A percentile compares a stretch with the other conserved stretches of the same genome.
These are phyloP conservation scores for Drosophila mimetica DNA, from an alignment of 2,888 invertebrate genomes.

Conservation along the genomic window DNA sequence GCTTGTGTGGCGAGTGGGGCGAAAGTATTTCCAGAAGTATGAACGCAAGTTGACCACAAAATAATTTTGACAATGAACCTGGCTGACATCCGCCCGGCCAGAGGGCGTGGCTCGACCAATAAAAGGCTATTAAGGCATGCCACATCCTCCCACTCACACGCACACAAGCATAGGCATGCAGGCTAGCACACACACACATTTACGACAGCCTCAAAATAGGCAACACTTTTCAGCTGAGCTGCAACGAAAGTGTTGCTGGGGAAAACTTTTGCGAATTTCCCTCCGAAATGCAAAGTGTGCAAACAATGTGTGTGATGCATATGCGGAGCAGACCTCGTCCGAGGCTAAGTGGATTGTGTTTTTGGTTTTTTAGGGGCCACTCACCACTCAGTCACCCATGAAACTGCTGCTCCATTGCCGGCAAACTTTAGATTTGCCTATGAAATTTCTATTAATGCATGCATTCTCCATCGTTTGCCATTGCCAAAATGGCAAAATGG, in stretches of 20 bases:
- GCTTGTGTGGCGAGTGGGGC: conserved; percentile 4
- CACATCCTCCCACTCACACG: conserved; percentile 29
- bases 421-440: conserved; percentile 60
- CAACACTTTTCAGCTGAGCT: conserved; percentile 71
- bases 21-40: conserved; percentile 64
- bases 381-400: conserved; percentile 4
- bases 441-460: conserved; percentile 75
- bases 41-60: conserved; percentile 79
- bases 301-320: conserved; percentile 76
- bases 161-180: conserved; percentile 14
- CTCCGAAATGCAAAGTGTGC: conserved; percentile 78
- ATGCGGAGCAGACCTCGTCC: conserved; percentile 55
- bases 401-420: conserved; percentile 32
- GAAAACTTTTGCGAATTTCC: conserved; percentile 75
- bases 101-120: conserved; percentile 48
- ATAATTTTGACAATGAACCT: conserved; percentile 79
- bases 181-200: conserved; percentile 12
- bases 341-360: conserved; percentile 41
- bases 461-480: conserved; percentile 46
- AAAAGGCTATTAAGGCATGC: conserved; percentile 61
- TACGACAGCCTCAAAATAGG: conserved; percentile 63
- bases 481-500: conserved; percentile 69
- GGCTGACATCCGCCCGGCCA: conserved; percentile 35
- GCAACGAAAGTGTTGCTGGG: conserved; percentile 74
- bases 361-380: conserved; percentile 20